A percentile compares a stretch with the other conserved stretches of the same genome.
Evolutionary conservation across 2,888 invertebrate genomes (phyloP).

Genomic region (Abscondita cerata): DNA sequence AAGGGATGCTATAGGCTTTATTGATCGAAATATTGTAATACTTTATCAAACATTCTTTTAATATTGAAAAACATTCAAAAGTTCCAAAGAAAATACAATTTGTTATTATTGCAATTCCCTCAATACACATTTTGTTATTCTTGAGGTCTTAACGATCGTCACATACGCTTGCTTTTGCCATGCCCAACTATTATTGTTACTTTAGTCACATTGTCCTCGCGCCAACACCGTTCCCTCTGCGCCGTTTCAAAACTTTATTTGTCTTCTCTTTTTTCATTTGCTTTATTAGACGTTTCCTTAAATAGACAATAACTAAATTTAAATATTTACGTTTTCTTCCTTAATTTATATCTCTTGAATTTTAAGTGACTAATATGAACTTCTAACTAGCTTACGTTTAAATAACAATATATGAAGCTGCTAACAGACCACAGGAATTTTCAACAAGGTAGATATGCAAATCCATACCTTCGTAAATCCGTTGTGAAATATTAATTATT

Average conservation of each 20-base stretch:
- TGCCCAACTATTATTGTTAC: conserved; percentile 41
- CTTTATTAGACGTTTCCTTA: conserved; percentile 28
- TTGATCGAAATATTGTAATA: conserved; percentile 11
- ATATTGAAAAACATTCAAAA: conserved; percentile 14
- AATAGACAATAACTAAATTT: conserved; percentile 16
- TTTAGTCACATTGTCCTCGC: conserved; percentile 43
- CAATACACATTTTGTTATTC: conserved; percentile 39
- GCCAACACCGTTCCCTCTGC: conserved; percentile 42
- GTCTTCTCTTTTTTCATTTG: conserved; percentile 33
- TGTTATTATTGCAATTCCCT: conserved; percentile 34
- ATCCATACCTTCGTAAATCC: conserved; percentile 21
- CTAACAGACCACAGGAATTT: conserved; percentile 15
- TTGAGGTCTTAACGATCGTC: conserved; percentile 32
- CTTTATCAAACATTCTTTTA: conserved; percentile 19
- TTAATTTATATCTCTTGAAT: no score
- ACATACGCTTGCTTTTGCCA: conserved; percentile 28
- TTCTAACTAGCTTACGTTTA: not conserved
- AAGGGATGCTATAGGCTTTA: not conserved
- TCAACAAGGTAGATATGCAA: conserved; percentile 19
- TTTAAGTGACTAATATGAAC: no score
- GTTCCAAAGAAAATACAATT: conserved; percentile 23
- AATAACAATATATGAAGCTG: conserved; percentile 3
- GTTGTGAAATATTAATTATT: conserved; percentile 26
- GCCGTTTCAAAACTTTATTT: conserved; percentile 39
- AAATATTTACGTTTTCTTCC: no score